Evolutionary conservation across 2,797 vertebrate genomes (phyloP).

Genomic region (Arremon aurantiirostris): DNA sequence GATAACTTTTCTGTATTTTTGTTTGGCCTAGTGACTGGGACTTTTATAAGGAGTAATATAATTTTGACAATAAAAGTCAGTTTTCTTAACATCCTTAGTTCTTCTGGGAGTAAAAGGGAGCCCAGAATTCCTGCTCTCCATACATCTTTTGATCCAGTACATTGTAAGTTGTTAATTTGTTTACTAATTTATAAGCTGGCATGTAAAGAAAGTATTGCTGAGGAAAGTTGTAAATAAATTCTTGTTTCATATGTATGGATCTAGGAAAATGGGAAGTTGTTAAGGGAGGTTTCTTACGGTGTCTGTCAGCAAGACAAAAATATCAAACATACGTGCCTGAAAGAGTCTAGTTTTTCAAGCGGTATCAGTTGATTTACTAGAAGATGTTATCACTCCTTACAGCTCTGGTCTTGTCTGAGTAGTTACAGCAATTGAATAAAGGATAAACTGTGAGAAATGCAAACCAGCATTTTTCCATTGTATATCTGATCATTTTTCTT

Average conservation of each 20-base stretch:
- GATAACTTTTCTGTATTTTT: background rate
- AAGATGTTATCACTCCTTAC: background rate
- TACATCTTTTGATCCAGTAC: background rate
- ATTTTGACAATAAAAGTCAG: background rate
- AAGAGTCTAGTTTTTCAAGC: background rate
- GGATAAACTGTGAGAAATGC: background rate
- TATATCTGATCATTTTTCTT: background rate
- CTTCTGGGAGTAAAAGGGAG: background rate
- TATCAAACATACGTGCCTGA: background rate
- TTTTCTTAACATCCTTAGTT: background rate
- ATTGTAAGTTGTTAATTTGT: background rate
- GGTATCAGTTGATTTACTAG: background rate
- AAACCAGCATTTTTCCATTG: background rate
- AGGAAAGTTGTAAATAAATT: background rate
- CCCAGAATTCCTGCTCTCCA: background rate
- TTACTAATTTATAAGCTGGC: background rate
- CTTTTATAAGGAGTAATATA: background rate
- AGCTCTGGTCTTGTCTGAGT: background rate
- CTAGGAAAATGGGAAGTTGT: background rate
- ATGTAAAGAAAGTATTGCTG: background rate
- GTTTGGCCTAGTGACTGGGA: background rate
- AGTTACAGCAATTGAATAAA: background rate
- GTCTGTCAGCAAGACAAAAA: background rate
- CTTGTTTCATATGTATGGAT: background rate
- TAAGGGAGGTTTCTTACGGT: background rate